These are phyloP conservation scores for Oncorhynchus clarkii DNA, from an alignment of 2,113 vertebrate genomes.

Conservation along the genomic window DNA sequence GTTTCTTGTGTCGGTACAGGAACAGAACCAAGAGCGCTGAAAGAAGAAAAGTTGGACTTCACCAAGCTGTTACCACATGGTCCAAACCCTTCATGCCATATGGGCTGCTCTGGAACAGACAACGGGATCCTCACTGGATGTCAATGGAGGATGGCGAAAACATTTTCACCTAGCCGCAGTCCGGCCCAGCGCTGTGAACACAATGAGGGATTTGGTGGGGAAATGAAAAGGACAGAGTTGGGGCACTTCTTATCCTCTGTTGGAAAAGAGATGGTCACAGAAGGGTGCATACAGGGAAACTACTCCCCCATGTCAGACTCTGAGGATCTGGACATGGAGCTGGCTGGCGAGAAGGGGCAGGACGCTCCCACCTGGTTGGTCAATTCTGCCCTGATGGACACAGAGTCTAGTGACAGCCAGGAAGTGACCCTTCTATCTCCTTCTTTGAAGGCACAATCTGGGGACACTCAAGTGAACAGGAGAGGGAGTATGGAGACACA, in stretches of 20 bases:
- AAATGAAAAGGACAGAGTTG: not conserved
- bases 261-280: not conserved
- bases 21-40: slow-evolving; percentile 3
- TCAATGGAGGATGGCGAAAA: slow-evolving; percentile 18
- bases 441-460: not conserved
- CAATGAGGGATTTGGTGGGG: not conserved
- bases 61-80: slow-evolving; percentile 23
- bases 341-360: slow-evolving; percentile 14
- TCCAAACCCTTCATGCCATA: slow-evolving; percentile 13
- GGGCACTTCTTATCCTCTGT: not conserved
- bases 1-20: slow-evolving; percentile 11
- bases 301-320: not conserved
- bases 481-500: not conserved
- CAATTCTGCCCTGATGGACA: slow-evolving; percentile 12
- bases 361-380: slow-evolving; percentile 18
- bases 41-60: slow-evolving; percentile 14
- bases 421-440: not conserved
- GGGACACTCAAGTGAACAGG: not conserved
- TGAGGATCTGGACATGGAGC: slow-evolving; percentile 40
- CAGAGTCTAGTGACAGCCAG: slow-evolving; percentile 10
- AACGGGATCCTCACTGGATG: slow-evolving; percentile 12
- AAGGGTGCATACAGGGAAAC: not conserved
- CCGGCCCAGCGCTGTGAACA: not conserved
- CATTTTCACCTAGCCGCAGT: not conserved
- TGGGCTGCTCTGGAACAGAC: slow-evolving; percentile 18